phyloP scores from a whole-genome alignment of 1,140 invertebrate species.

The Meloidogyne chitwoodi region DNA sequence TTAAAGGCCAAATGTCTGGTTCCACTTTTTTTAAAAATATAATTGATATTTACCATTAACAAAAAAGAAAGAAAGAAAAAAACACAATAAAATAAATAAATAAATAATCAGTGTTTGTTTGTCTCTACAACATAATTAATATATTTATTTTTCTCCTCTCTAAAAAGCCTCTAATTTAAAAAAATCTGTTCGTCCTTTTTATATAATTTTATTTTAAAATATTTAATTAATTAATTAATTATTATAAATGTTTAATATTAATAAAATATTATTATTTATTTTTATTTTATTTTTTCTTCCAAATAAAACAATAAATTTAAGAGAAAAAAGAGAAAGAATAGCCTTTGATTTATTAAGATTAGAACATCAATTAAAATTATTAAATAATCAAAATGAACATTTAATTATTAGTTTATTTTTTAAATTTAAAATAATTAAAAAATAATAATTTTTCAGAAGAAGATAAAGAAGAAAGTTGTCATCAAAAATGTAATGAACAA shows the following conservation, averaged over 20 bases:
- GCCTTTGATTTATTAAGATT: conserved; percentile 43
- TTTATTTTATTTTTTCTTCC: background rate
- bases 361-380: conserved; percentile 14
- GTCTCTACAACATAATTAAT: background rate
- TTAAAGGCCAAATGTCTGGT: conserved; percentile 1
- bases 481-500: conserved; percentile 52
- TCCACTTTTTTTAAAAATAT: background rate
- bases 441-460: background rate
- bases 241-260: background rate
- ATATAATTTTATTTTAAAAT: too few relatives aligned
- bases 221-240: background rate
- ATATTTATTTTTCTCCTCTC: too few relatives aligned
- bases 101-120: background rate
- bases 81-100: background rate
- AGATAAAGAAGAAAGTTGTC: conserved; percentile 50
- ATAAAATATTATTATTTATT: background rate
- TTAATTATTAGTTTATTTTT: background rate
- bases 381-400: background rate
- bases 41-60: background rate
- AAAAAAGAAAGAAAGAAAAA: background rate
- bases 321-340: conserved; percentile 9
- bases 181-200: too few relatives aligned
- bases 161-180: too few relatives aligned
- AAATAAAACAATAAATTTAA: background rate
- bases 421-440: too few relatives aligned